phyloP scores from a whole-genome alignment of 2,113 vertebrate species.

The Zonotrichia leucophrys region DNA sequence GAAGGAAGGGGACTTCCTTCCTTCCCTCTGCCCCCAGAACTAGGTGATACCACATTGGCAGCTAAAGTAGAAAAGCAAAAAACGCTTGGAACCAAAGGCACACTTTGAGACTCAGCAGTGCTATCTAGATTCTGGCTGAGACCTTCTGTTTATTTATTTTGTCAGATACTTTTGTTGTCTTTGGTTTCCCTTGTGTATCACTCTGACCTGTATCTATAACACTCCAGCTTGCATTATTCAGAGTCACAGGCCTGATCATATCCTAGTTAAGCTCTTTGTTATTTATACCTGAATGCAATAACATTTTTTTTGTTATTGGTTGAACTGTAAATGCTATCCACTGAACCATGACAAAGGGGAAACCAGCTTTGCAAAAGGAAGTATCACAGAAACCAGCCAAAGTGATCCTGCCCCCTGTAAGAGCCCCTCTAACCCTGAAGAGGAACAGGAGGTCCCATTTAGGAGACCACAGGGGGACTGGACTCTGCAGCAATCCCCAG shows the following conservation, averaged over 20 bases:
- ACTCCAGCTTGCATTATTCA: background rate
- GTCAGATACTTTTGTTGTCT: background rate
- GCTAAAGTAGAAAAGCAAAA: background rate
- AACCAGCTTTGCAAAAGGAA: background rate
- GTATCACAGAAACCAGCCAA: background rate
- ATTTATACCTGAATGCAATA: background rate
- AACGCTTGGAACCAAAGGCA: background rate
- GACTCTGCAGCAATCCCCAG: background rate
- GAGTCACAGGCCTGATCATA: background rate
- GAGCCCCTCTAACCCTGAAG: background rate
- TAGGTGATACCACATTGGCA: background rate
- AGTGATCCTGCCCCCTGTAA: background rate
- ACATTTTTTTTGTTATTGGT: background rate
- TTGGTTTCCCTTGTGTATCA: background rate
- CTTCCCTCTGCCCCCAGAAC: background rate
- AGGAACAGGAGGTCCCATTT: background rate
- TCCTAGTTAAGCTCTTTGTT: background rate
- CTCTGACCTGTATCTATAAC: background rate
- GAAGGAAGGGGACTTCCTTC: background rate
- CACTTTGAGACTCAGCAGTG: background rate
- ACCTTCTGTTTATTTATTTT: background rate
- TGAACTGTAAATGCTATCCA: background rate
- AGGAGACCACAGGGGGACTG: rapidly evolving
- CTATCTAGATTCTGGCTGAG: background rate
- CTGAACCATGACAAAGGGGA: background rate